Percentiles rank a stretch among this genome's conserved stretches.
These are phyloP conservation scores for Tretioscincus oriximinensis DNA, from an alignment of 2,113 vertebrate species.

Conservation along the genomic window DNA sequence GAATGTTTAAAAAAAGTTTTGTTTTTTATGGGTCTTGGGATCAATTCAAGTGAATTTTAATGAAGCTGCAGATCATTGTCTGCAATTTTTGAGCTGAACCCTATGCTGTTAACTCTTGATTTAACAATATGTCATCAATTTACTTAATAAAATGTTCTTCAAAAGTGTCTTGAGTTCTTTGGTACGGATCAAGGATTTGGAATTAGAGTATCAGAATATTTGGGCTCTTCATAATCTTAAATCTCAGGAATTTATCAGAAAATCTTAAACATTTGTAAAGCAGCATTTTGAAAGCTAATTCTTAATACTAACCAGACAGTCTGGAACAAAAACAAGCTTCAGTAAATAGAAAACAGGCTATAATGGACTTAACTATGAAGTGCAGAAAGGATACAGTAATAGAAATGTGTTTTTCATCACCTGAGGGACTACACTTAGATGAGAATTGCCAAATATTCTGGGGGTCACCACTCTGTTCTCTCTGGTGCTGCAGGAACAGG, in stretches of 20 bases:
- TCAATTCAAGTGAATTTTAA: neutral
- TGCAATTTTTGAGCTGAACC: neutral
- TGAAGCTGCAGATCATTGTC: neutral
- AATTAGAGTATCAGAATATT: constrained; percentile 52
- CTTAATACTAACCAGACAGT: constrained; percentile 78
- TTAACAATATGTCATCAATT: neutral
- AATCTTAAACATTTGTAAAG: constrained; percentile 81
- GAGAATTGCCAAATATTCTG: constrained; percentile 70
- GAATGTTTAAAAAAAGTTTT: neutral
- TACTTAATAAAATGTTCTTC: constrained; percentile 20
- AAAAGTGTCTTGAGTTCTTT: constrained; percentile 26
- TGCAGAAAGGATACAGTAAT: constrained; percentile 76
- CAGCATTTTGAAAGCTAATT: constrained; percentile 81
- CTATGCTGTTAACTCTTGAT: constrained; percentile 31
- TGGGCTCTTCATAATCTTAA: constrained; percentile 45
- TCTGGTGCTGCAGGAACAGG: constrained; percentile 77
- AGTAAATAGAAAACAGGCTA: constrained; percentile 78
- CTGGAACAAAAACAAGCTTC: constrained; percentile 82
- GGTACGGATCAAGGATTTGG: constrained; percentile 29
- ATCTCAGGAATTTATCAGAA: constrained; percentile 64
- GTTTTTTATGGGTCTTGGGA: neutral
- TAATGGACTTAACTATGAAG: constrained; percentile 77
- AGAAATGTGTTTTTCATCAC: constrained; percentile 84
- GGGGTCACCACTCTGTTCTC: constrained; percentile 76
- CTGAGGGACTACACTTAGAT: constrained; percentile 75